Conservation (phyloP, 1,140 invertebrate genomes). For the Pseudobourletiella spinata region DNA sequence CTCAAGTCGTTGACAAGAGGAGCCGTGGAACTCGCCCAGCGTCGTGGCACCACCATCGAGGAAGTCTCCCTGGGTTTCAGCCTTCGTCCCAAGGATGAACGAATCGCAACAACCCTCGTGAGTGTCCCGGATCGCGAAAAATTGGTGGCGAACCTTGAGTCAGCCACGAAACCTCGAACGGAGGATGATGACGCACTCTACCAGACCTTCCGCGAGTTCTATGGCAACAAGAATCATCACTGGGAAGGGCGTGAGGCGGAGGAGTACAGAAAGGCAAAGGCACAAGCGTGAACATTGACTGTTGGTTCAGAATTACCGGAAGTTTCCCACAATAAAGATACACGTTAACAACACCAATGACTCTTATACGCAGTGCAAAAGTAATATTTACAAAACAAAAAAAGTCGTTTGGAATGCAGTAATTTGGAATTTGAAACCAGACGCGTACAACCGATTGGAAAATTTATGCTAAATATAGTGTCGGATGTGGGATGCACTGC, state of each 20-base stretch:
- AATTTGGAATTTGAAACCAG: too few species aligned
- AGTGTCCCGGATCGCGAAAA: slow-evolving; percentile 28
- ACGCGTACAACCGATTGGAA: too few species aligned
- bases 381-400: too few species aligned
- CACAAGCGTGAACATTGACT: background rate
- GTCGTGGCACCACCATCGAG: slow-evolving; percentile 24
- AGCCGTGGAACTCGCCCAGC: slow-evolving; percentile 41
- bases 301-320: too few species aligned
- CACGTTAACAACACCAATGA: too few species aligned
- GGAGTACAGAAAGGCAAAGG: slow-evolving; percentile 17
- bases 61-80: slow-evolving; percentile 22
- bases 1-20: slow-evolving; percentile 50
- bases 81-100: slow-evolving; percentile 11
- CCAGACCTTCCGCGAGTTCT: slow-evolving; percentile 15
- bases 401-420: too few species aligned
- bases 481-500: too few species aligned
- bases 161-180: slow-evolving; percentile 11
- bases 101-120: slow-evolving; percentile 29
- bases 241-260: slow-evolving; percentile 48
- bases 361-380: too few species aligned
- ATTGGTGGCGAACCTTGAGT: slow-evolving; percentile 26
- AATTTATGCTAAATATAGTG: too few species aligned
- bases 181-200: slow-evolving; percentile 19
- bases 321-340: too few species aligned
- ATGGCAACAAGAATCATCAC: slow-evolving; percentile 33